Conservation (phyloP, 2,113 vertebrate species). For the Cavia porcellus region DNA sequence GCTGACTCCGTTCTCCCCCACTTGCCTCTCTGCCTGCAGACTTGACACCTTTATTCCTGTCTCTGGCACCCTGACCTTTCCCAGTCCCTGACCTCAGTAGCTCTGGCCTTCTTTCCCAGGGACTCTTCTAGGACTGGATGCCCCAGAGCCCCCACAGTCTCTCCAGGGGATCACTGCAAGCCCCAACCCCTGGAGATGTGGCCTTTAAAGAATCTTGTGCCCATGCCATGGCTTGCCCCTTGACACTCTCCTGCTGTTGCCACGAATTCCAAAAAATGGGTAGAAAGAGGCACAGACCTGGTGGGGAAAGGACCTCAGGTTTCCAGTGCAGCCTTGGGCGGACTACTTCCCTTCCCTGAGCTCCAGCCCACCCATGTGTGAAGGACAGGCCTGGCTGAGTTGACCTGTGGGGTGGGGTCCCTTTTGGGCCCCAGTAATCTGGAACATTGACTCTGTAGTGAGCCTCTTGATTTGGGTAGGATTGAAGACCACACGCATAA, state of each 20-base stretch:
- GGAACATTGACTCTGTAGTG: background rate
- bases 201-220: background rate
- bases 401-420: background rate
- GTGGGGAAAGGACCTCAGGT: background rate
- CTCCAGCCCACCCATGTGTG: background rate
- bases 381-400: background rate
- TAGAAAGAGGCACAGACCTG: background rate
- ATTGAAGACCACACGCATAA: background rate
- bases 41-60: background rate
- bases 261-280: slow-evolving; percentile 16
- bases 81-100: background rate
- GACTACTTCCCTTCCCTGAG: background rate
- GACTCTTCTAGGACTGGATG: background rate
- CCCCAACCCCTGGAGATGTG: background rate
- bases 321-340: background rate
- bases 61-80: background rate
- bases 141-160: background rate
- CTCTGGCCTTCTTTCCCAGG: background rate
- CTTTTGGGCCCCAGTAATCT: background rate
- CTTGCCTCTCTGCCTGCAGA: background rate
- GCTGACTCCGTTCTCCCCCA: background rate
- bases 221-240: background rate
- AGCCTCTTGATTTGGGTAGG: background rate
- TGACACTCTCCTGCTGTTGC: background rate
- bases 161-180: background rate